Base-by-base conservation (phyloP, 2,888 invertebrate species). In the Odontothrips loti region DNA sequence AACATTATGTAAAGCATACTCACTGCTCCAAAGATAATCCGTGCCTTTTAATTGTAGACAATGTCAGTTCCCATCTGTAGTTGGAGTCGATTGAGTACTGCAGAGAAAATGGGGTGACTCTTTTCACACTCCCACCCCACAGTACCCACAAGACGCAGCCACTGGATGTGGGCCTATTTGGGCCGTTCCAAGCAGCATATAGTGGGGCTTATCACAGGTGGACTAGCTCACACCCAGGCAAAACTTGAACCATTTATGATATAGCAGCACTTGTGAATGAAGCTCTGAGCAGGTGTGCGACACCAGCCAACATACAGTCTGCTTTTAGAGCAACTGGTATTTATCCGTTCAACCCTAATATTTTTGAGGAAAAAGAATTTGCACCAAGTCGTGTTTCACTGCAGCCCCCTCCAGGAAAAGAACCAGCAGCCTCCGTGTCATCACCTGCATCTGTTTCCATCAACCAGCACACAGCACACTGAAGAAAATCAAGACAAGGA, bases 41-140 rank as follows among this genome's bases (percentile, higher is more conserved):
- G 48, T 83, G 84, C 80, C 82, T 87, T 15, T 82, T 86, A 4
- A 84, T 86, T 80, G 80, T 85, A 10, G 86, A 86, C 81, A 86
- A 85, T 81, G 86, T 86, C 82, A 84, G 85, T 80, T 81, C 82
- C 27, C 85, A 87, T 80, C 82, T 86, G n/a, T 80, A 80, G 51
- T 81, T 86, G 23, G 84, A 84, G 47, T 82, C 83, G 43, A 79
- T 87, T 75, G 84, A 86, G 80, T 84, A 83, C 80, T 84, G 85
- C 80, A 85, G 86, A 85, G 85, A 85, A 78, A 86, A 86, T 84
- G 87, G 87, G 15, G 85, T 88, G 27, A 86, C 86, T 23, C 83
- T 87, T 83, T 82, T 88, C 34, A 86, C 86, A n/a, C 84, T 88
- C 80, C 87, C 87, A 47, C 86, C 87, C 47, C 87, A 88, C 84